Evolutionary conservation across 2,888 invertebrate species (phyloP), one percentile per base, ranked within the genome.

Genomic region (Biston betularia): DNA sequence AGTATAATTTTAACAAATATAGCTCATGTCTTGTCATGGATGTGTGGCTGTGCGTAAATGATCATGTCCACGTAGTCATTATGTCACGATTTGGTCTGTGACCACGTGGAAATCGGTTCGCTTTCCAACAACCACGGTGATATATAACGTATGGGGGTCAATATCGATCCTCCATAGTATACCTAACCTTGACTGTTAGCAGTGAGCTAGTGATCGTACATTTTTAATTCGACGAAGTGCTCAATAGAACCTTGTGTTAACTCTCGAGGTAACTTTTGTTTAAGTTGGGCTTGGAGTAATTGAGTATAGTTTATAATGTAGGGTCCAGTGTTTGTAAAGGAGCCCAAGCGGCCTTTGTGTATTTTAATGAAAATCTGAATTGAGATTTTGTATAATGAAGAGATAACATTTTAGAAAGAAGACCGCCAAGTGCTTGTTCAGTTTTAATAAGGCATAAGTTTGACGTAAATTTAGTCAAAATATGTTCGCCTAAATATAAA

Each of bases 11-110:
- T n/a, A 33, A n/a, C 34, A 34, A 38, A 15, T 46, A 48, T n/a
- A 35, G 35, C 34, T 34, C 15, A 62, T 70, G 65, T 69, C 49
- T 63, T 80, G 88, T 88, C 81, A 88, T 77, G 88, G 84, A 65
- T 67, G 60, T 79, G 81, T 77, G 88, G 83, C 67, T 68, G 61
- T 79, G 82, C 77, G 74, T 82, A 77, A 80, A 80, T 80, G 78
- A 77, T 79, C 76, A 68, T 80, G 78, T 76, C 79, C 76, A 54
- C 79, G 76, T 81, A 79, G 76, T 81, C 85, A 92, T 92, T 92
- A 90, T 84, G 89, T 84, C 87, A 84, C 83, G 88, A 86, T 90
- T 89, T 88, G 89, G 83, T 90, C 71, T 69, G 81, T 87, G 87
- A 73, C 72, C 84, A 81, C 82, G 79, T 83, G 82, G 89, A 89